Evolutionary conservation across 1,140 invertebrate genomes (phyloP), one percentile per base, ranked within the genome.

Genomic region (Plectus sambesii): DNA sequence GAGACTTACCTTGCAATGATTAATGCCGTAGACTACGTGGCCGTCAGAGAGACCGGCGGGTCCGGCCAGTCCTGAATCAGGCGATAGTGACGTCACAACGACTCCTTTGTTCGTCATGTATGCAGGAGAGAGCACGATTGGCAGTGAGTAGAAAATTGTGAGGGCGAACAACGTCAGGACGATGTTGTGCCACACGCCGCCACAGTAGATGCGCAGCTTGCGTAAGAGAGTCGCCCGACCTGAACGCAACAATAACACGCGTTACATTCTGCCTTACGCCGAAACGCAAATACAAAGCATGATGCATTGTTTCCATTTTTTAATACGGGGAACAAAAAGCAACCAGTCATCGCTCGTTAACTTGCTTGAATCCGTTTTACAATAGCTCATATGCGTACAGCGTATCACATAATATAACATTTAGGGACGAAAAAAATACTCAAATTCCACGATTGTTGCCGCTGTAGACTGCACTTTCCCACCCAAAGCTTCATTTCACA

Each of bases 121-220:
- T 41, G 85, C 77, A 9, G 83, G 81, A 30, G 78, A 75, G 61
- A 84, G 78, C n/a, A 84, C 57, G 54, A 77, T 75, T 41, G 85
- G 82, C 23, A 84, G 71, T 0, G 77, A 69, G 19, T 80, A 73
- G 48, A 88, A 77, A 23, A 87, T 51, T n/a, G 81, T 55, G 48
- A 82, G 75, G 33, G 83, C 83, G 42, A 83, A 26, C 20, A 81
- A 63, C 40, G 83, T 80, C 46, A 92, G 75, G 15, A 89, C 75
- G 49, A 92, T 72, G 71, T 97, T 97, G 65, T 97, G 87, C 89
- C 90, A 96, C 25, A 96, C 80, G 36, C 92, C 92, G 25, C 87
- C 90, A 72, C 86, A 89, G 56, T 83, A 80, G 33, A 96, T 82
- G 60, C 81, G 76, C 33, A 94, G 73, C 68, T 83, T 82, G 66